Percentiles rank a stretch among this genome's conserved stretches.
Evolutionary conservation across 1,140 invertebrate species (phyloP).

Genomic region (Diachasmimorpha longicaudata): DNA sequence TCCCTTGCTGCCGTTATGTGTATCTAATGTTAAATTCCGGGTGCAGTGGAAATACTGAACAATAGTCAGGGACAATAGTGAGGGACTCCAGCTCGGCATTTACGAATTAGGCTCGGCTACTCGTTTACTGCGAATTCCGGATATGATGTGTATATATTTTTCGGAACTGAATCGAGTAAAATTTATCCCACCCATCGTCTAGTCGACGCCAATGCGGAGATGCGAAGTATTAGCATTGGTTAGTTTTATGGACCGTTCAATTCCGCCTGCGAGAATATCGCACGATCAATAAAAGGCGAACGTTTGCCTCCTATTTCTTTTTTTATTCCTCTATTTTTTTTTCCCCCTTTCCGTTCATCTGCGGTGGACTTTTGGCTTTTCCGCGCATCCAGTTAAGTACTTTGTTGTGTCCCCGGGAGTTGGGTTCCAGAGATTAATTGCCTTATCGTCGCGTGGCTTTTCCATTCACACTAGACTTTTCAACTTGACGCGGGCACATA

Average conservation of each 20-base stretch:
- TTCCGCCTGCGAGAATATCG: constrained; percentile 52
- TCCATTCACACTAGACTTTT: not conserved
- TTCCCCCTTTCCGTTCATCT: not conserved
- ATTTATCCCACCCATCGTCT: constrained; percentile 18
- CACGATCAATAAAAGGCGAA: constrained; percentile 61
- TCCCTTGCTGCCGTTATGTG: constrained; percentile 35
- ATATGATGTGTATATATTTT: not conserved
- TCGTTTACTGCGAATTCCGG: constrained; percentile 57
- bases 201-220: constrained; percentile 56
- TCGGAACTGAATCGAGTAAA: not conserved
- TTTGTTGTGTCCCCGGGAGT: not conserved
- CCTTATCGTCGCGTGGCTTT: not conserved
- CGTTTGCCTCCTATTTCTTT: constrained; percentile 31
- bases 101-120: constrained; percentile 63
- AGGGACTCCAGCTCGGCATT: constrained; percentile 40
- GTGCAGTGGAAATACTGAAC: constrained; percentile 8
- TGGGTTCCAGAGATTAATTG: not conserved
- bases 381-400: not conserved
- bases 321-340: not conserved
- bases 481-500: not conserved
- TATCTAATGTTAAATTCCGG: constrained; percentile 14
- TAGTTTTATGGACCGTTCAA: constrained; percentile 65
- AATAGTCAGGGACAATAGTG: not conserved
- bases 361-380: not conserved
- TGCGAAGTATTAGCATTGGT: constrained; percentile 64